Evolutionary conservation across 2,797 vertebrate genomes (phyloP), one percentile per base, ranked within the genome.

Genomic region (Chiroxiphia lanceolata): DNA sequence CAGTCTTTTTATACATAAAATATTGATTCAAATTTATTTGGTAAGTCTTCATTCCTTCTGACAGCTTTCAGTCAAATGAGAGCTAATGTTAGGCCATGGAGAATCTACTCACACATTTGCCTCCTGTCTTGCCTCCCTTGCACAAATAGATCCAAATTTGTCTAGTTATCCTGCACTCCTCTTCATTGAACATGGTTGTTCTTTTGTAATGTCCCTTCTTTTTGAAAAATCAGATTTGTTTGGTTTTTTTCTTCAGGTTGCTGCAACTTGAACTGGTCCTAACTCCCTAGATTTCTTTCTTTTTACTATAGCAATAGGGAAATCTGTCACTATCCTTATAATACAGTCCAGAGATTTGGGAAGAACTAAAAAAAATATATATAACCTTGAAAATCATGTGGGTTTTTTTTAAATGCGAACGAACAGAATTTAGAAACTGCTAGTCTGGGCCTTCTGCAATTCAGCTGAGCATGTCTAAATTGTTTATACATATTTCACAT

Each of bases 401-500:
- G 17, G 6, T 6, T 38, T 57, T 63, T 65, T 50, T 65, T 40
- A 6, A 42, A 65, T 54, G 42, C 33, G 20, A 95, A 83, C 11
- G 8, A 63, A 51, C 7, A 86, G 44, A 72, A 81, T 69, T 63
- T 56, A 76, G 69, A 64, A 93, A 75, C 45, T 71, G 56, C 33
- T 69, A 40, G 27, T 87, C 38, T 44, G 44, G 57, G 33, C 57
- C 69, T 89, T 92, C 75, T 89, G 79, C 53, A 89, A 51, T 65
- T 89, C 91, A 85, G 33, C 61, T 75, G 79, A 87, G 91, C 54
- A 45, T 36, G 25, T 61, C 72, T 64, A 34, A 83, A 88, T 61
- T 83, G 87, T 93, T 92, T 81, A 88, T 75, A 75, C 61, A 81
- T 93, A 87, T 69, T 94, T 92, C 79, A 88, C 76, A 96, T 95